Percentiles rank a stretch among this genome's conserved stretches.
These are phyloP conservation scores for Periophthalmodon schlosseri DNA, from an alignment of 2,113 vertebrate species.

Conservation along the genomic window DNA sequence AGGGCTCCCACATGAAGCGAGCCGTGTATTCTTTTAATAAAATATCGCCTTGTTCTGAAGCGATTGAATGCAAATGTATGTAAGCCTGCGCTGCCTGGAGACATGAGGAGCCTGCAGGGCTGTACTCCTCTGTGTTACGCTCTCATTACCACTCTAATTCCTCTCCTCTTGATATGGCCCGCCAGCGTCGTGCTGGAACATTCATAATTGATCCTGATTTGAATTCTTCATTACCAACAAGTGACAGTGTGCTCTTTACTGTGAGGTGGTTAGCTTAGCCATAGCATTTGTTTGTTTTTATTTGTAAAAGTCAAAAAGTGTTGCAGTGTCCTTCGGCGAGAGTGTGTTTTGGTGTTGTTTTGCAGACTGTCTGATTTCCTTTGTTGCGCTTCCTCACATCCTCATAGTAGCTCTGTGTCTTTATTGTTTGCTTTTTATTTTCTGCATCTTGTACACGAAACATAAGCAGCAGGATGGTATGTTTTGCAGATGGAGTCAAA, in stretches of 20 bases:
- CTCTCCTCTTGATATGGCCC: conserved; percentile 64
- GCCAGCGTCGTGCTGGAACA: conserved; percentile 66
- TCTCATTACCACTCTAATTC: conserved; percentile 72
- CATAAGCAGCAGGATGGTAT: conserved; percentile 52
- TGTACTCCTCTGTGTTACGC: conserved; percentile 64
- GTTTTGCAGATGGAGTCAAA: conserved; percentile 69
- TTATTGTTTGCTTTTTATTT: conserved; percentile 35
- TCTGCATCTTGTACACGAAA: conserved; percentile 50
- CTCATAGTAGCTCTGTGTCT: conserved; percentile 39
- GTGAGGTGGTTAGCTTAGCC: conserved; percentile 42
- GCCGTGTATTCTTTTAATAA: conserved; percentile 57
- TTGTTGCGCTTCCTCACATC: conserved; percentile 23
- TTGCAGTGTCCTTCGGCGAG: conserved; percentile 44
- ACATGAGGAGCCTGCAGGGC: conserved; percentile 56
- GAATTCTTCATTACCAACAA: conserved; percentile 70
- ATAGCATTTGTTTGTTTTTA: conserved; percentile 29
- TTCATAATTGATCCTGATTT: conserved; percentile 78
- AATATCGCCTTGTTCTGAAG: conserved; percentile 57
- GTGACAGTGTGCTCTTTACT: conserved; percentile 54
- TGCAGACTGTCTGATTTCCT: conserved; percentile 39
- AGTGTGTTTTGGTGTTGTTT: conserved; percentile 40
- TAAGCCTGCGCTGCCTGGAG: conserved; percentile 61
- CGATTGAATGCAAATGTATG: conserved; percentile 72
- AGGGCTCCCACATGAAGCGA: conserved; percentile 56
- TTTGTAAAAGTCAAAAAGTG: conserved; percentile 15